Base-by-base conservation (phyloP, 1,140 invertebrate genomes). In the Chironomus striatipennis region DNA sequence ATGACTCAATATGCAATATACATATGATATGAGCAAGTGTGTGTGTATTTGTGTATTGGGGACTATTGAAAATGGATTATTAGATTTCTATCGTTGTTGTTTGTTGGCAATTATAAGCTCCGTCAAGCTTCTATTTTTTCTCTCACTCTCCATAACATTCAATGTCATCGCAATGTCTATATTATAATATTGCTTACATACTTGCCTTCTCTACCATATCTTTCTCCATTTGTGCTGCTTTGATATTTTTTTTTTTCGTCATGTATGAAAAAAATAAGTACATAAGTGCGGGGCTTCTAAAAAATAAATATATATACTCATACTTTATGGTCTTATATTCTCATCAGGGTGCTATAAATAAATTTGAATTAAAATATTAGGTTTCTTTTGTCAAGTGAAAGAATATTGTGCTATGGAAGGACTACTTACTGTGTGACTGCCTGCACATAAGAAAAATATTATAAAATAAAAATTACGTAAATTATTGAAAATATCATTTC, bases 201-300 rank as follows among this genome's bases (percentile, higher is more conserved):
- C 24, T 34, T 34, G 24, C 24, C 24, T 34, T 34, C 24, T 34
- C 24, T 34, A 34, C 24, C 12, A 57, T 47, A 47, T 47, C 47
- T n/a, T n/a, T n/a, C 47, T 57, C n/a, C 12, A 57, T 34, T 34
- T 57, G 47, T 15, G 47, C 12, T 57, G 47, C 12, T 57, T 57
- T n/a, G n/a, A 57, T 57, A n/a, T 34, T 57, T n/a, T 12, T 57
- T n/a, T 57, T 15, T 57, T 57, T 47, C 8, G 9, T 57, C 47
- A 12, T 15, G 4, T 10, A n/a, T n/a, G 47, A 57, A 4, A 8
- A 47, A 47, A n/a, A 5, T 57, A 15, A 15, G n/a, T 57, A 57
- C n/a, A 57, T 57, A n/a, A 57, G n/a, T n/a, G 47, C 47, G 47
- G 47, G 47, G 47, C 47, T 57, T 57, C 47, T 57, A 34, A 34